These are phyloP conservation scores for Strongylocentrotus purpuratus DNA, from an alignment of 35 echinoderm and acorn worm genomes.

Conservation along the genomic window DNA sequence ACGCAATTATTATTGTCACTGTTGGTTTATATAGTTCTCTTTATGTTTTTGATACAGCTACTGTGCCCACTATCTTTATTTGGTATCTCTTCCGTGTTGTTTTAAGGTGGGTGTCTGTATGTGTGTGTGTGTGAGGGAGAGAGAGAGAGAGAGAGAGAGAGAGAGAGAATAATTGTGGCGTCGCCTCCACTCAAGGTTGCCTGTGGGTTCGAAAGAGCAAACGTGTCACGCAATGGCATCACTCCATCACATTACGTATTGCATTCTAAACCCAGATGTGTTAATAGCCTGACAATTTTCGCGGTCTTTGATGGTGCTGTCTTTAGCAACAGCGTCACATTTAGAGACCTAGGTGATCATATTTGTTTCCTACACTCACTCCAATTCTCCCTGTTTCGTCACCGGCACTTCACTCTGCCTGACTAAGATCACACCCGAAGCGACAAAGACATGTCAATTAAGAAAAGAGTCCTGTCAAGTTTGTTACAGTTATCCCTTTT, in stretches of 20 bases:
- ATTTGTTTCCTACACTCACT: background rate
- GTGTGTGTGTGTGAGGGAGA: background rate
- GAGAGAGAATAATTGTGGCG: background rate
- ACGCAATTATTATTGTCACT: constrained; percentile 11
- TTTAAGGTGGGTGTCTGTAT: background rate
- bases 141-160: background rate
- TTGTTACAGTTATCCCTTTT: no score
- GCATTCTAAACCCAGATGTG: background rate
- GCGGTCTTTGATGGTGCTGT: background rate
- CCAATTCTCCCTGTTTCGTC: background rate
- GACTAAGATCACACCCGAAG: background rate
- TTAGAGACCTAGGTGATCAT: constrained; percentile 9
- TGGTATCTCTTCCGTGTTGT: constrained; percentile 9
- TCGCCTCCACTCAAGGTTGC: constrained; percentile 23
- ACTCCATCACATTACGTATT: background rate
- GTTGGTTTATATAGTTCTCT: background rate
- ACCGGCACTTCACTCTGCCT: background rate
- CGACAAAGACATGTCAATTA: constrained; percentile 13
- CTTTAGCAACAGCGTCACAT: constrained; percentile 23
- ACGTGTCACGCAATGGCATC: constrained; percentile 40
- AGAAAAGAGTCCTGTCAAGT: no score
- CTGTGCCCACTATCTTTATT: background rate
- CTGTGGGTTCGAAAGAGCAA: background rate
- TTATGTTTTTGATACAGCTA: background rate
- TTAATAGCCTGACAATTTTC: constrained; percentile 46